phyloP scores from a whole-genome alignment of 2,888 invertebrate genomes.

The Bibio marci region DNA sequence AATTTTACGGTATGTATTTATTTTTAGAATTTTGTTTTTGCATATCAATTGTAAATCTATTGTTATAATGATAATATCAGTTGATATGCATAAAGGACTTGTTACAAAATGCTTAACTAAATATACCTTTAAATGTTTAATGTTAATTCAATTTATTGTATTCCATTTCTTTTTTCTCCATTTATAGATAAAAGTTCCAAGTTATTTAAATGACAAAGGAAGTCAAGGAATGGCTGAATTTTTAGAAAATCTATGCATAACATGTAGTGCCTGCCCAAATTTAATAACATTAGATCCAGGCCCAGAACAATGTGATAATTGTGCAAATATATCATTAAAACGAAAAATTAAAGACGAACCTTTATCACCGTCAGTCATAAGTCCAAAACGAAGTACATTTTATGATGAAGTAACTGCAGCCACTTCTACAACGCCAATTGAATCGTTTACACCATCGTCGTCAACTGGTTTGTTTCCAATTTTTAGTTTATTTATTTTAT shows the following conservation, averaged over 20 bases:
- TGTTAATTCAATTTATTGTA: no score
- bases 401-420: slow-evolving; percentile 10
- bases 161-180: slow-evolving; percentile 16
- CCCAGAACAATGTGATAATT: slow-evolving; percentile 29
- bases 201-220: slow-evolving; percentile 14
- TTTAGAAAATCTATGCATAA: slow-evolving; percentile 25
- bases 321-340: slow-evolving; percentile 16
- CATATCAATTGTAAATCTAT: background rate
- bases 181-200: slow-evolving; percentile 10
- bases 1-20: slow-evolving; percentile 25
- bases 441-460: slow-evolving; percentile 29
- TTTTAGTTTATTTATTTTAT: background rate
- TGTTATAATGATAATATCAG: background rate
- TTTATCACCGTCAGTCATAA: slow-evolving; percentile 15
- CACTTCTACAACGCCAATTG: slow-evolving; percentile 16
- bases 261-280: slow-evolving; percentile 28
- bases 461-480: slow-evolving; percentile 23
- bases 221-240: slow-evolving; percentile 26
- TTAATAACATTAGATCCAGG: slow-evolving; percentile 26
- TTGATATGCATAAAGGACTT: slow-evolving; percentile 3
- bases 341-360: slow-evolving; percentile 16
- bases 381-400: slow-evolving; percentile 19
- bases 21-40: background rate
- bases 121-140: no score
- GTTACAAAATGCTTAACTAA: no score